A percentile compares a stretch with the other conserved stretches of the same genome.
These are phyloP conservation scores for Brotula barbata DNA, from an alignment of 2,797 vertebrate species.

Conservation along the genomic window DNA sequence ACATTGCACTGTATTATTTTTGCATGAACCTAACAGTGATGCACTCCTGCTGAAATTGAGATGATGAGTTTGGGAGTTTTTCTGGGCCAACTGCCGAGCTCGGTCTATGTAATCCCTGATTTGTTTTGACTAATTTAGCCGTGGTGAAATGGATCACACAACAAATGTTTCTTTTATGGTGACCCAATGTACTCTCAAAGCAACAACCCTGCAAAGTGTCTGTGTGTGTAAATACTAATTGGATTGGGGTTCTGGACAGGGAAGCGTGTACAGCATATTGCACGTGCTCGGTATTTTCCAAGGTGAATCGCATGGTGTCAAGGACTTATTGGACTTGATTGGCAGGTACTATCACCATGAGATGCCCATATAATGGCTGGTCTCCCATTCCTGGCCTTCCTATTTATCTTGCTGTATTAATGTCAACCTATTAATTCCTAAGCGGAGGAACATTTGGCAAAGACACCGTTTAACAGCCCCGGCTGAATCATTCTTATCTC, in stretches of 20 bases:
- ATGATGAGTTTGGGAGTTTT: constrained; percentile 53
- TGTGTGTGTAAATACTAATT: constrained; percentile 57
- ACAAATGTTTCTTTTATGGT: constrained; percentile 54
- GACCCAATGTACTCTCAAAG: constrained; percentile 47
- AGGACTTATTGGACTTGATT: constrained; percentile 86
- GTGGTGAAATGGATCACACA: constrained; percentile 45
- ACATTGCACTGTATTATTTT: constrained; percentile 46
- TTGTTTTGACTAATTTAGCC: constrained; percentile 62
- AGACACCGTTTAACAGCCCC: constrained; percentile 88
- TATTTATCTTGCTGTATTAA: constrained; percentile 97
- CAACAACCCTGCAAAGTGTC: constrained; percentile 47
- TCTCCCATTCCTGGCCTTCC: constrained; percentile 84
- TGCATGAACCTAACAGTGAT: constrained; percentile 44
- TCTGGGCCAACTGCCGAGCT: constrained; percentile 42
- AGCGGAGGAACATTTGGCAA: constrained; percentile 87
- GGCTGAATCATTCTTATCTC: constrained; percentile 90
- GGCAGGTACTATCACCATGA: constrained; percentile 86
- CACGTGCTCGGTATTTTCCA: constrained; percentile 61
- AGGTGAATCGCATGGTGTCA: constrained; percentile 73
- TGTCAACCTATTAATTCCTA: constrained; percentile 95
- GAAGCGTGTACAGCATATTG: constrained; percentile 36
- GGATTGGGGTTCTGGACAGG: constrained; percentile 46
- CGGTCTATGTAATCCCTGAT: constrained; percentile 46
- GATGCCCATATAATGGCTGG: constrained; percentile 85
- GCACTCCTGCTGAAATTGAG: constrained; percentile 59